phyloP scores from a whole-genome alignment of 2,797 vertebrate species.

The Podarcis lilfordi region DNA sequence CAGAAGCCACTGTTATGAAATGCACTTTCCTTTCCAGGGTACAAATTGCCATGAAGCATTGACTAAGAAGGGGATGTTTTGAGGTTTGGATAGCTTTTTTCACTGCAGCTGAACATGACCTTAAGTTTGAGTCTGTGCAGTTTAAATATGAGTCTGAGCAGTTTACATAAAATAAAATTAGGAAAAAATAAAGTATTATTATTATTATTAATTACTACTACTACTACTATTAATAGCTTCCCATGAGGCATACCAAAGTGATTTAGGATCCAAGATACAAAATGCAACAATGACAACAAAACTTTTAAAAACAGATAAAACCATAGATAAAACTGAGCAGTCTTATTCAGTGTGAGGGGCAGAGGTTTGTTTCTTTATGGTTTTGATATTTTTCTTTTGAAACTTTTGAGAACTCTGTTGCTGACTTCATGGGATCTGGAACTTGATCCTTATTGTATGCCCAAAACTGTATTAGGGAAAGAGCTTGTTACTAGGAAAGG shows the following conservation, averaged over 20 bases:
- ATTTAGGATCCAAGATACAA: too few relatives aligned
- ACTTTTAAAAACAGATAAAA: too few relatives aligned
- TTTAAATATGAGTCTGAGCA: too few relatives aligned
- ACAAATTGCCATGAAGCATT: not conserved
- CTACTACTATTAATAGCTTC: too few relatives aligned
- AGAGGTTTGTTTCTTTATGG: too few relatives aligned
- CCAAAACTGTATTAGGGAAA: not conserved
- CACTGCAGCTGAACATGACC: accelerated
- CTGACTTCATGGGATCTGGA: not conserved
- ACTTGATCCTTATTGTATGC: not conserved
- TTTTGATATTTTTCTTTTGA: not conserved
- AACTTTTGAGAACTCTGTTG: not conserved
- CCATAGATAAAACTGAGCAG: too few relatives aligned
- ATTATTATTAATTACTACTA: too few relatives aligned
- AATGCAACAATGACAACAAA: too few relatives aligned
- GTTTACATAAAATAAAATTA: too few relatives aligned
- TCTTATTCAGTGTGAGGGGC: not conserved
- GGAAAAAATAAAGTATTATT: too few relatives aligned
- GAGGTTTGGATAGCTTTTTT: not conserved
- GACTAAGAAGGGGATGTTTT: not conserved
- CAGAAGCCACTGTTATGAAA: not conserved
- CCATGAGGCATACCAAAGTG: too few relatives aligned
- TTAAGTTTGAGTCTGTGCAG: not conserved
- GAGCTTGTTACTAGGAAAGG: too few relatives aligned
- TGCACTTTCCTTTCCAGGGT: not conserved